Percentiles rank a stretch among this genome's conserved stretches.
These are phyloP conservation scores for Diarsia brunnea DNA, from an alignment of 2,888 invertebrate genomes.

Conservation along the genomic window DNA sequence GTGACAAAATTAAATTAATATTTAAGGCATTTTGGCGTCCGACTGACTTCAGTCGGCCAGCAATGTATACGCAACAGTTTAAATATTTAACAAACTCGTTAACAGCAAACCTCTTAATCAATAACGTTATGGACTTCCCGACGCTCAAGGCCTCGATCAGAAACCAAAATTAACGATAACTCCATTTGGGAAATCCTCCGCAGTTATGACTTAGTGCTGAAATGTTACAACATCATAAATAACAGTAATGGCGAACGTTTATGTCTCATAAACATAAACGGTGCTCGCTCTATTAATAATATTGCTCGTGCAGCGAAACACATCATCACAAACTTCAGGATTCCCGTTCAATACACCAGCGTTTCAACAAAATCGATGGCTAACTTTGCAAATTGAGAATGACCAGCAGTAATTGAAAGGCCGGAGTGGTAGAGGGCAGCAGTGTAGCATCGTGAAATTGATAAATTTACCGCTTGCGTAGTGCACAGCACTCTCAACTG, in stretches of 20 bases:
- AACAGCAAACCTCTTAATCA: slow-evolving; percentile 5
- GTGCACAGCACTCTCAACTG: slow-evolving; percentile 48
- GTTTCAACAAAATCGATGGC: slow-evolving; percentile 54
- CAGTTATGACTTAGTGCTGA: slow-evolving; percentile 7
- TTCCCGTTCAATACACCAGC: slow-evolving; percentile 21
- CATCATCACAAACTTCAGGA: slow-evolving; percentile 12
- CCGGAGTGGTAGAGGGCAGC: slow-evolving; percentile 13
- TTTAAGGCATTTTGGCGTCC: slow-evolving; percentile 27
- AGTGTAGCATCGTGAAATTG: slow-evolving; percentile 61
- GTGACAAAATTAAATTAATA: slow-evolving; percentile 51
- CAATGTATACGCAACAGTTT: slow-evolving; percentile 14
- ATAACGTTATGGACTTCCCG: slow-evolving; percentile 8
- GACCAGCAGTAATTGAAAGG: slow-evolving; percentile 45
- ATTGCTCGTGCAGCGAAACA: slow-evolving; percentile 11
- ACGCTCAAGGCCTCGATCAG: not conserved
- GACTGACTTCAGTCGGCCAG: not conserved
- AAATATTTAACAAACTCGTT: slow-evolving; percentile 39
- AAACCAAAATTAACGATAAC: slow-evolving; percentile 21
- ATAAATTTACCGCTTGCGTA: slow-evolving; percentile 66
- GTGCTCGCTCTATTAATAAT: slow-evolving; percentile 36
- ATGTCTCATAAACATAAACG: slow-evolving; percentile 42
- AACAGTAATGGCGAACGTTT: not conserved
- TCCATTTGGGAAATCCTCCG: slow-evolving; percentile 19
- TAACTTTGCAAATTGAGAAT: slow-evolving; percentile 55
- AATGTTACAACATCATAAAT: slow-evolving; percentile 38